Conservation (phyloP, 2,113 vertebrate species). For the Coptodon rendalli region DNA sequence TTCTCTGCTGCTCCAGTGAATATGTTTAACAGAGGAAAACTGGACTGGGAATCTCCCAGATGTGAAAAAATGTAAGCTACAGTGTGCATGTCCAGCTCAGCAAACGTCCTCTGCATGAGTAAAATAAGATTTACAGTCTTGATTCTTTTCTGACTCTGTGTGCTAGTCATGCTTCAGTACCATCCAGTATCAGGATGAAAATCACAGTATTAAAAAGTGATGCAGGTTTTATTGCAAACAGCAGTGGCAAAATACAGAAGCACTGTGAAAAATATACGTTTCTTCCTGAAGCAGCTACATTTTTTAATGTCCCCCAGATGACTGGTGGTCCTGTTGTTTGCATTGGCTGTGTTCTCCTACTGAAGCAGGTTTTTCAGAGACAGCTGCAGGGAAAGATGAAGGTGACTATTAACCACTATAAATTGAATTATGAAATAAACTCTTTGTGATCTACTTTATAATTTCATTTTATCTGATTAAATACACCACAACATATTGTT, state of each 20-base stretch:
- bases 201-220: not conserved
- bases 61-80: not conserved
- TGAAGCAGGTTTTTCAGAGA: not conserved
- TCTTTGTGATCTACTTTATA: not conserved
- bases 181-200: not conserved
- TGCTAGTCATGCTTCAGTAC: not conserved
- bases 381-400: not conserved
- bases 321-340: not conserved
- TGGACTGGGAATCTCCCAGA: not conserved
- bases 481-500: fast-evolving
- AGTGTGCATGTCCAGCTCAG: not conserved
- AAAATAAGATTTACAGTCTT: not conserved
- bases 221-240: not conserved
- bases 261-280: not conserved
- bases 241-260: not conserved
- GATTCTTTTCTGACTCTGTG: not conserved
- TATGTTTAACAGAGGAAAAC: not conserved
- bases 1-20: not conserved
- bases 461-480: not conserved
- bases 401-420: not conserved
- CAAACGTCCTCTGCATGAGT: not conserved
- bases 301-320: not conserved
- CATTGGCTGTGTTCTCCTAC: not conserved
- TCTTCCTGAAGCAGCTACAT: not conserved
- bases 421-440: not conserved